Evolutionary conservation across 1,140 invertebrate species (phyloP).

Genomic region (Megathymus violae): DNA sequence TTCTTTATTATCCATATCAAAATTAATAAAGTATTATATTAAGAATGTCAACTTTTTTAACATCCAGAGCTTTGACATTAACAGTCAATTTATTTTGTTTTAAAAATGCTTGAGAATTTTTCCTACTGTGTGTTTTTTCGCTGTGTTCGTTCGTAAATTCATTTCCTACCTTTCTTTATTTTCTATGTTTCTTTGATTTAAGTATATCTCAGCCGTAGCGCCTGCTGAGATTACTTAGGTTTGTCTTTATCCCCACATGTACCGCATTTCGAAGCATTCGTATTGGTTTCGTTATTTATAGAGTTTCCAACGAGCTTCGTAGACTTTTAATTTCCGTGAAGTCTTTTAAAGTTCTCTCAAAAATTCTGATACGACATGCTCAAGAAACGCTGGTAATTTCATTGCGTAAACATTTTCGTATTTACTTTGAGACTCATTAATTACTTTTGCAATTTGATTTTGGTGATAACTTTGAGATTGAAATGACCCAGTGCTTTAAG

Average conservation of each 20-base stretch:
- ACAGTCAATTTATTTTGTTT: too few relatives aligned
- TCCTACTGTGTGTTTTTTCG: neutral
- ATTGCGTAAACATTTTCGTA: too few relatives aligned
- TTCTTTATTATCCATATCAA: too few relatives aligned
- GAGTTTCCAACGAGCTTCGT: constrained; percentile 16
- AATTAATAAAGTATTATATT: too few relatives aligned
- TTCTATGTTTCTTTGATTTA: constrained; percentile 18
- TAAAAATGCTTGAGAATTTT: neutral
- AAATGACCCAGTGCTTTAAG: too few relatives aligned
- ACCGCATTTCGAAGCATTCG: constrained; percentile 8
- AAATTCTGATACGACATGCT: neutral
- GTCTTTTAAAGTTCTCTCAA: constrained; percentile 6
- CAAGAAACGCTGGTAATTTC: neutral
- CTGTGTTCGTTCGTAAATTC: neutral
- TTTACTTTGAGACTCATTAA: too few relatives aligned
- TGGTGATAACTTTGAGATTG: too few relatives aligned
- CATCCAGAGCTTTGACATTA: too few relatives aligned
- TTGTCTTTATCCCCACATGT: constrained; percentile 31
- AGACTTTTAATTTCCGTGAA: constrained; percentile 16
- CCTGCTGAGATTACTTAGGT: constrained; percentile 14
- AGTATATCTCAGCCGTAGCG: constrained; percentile 16
- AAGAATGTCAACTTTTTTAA: too few relatives aligned
- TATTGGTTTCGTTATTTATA: constrained; percentile 24
- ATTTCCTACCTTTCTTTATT: constrained; percentile 7
- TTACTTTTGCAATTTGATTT: too few relatives aligned